Conservation (phyloP, 2,888 invertebrate species). For the Polyploca ridens region DNA sequence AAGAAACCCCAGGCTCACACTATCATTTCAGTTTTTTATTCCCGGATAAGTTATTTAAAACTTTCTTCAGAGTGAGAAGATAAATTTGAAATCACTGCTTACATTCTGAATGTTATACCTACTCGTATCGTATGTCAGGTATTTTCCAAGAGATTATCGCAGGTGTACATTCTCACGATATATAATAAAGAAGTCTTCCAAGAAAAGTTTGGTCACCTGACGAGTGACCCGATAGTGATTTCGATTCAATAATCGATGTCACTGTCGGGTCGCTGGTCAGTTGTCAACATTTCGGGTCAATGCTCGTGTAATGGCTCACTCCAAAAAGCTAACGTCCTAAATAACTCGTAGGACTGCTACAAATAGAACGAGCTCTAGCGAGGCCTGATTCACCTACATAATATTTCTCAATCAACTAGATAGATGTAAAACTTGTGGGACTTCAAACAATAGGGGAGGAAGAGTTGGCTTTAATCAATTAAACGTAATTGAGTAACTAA, state of each 20-base stretch:
- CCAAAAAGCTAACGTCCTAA: constrained; percentile 59
- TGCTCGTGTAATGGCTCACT: constrained; percentile 62
- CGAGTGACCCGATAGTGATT: constrained; percentile 3
- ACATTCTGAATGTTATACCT: not conserved
- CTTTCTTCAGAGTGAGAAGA: not conserved
- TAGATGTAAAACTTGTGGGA: constrained; percentile 7
- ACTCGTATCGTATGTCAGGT: not conserved
- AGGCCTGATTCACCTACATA: constrained; percentile 35
- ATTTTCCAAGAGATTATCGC: not conserved
- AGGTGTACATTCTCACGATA: no score
- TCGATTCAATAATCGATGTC: not conserved
- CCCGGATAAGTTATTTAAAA: not conserved
- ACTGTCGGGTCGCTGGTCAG: constrained; percentile 14
- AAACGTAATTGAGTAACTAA: not conserved
- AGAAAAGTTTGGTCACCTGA: constrained; percentile 4
- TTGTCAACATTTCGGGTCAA: constrained; percentile 56
- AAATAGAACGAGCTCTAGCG: constrained; percentile 45
- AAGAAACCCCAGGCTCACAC: not conserved
- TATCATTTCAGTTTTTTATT: not conserved
- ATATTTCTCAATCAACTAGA: constrained; percentile 26
- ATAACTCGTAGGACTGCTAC: constrained; percentile 57
- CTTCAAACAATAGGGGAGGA: not conserved
- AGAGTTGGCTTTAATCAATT: not conserved
- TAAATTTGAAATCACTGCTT: not conserved
- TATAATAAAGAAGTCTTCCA: no score